Evolutionary conservation across 2,888 invertebrate species (phyloP), one percentile per base, ranked within the genome.

Genomic region (Carpatolechia fugitivella): DNA sequence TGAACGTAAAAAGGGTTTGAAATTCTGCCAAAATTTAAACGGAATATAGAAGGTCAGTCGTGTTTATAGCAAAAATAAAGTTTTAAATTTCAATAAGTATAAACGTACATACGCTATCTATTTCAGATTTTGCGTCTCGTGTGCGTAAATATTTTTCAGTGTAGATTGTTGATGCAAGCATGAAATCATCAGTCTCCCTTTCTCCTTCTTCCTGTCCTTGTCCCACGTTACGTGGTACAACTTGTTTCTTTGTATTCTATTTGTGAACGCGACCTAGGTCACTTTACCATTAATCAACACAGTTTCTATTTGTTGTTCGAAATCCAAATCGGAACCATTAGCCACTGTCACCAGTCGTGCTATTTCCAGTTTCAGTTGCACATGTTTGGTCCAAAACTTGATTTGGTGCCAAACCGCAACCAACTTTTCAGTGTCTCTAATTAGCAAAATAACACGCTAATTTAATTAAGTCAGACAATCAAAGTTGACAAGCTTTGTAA

Each of bases 361-460:
- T 5, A 29, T 24, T 44, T n/a, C 1, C 13, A 6, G 16, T 8
- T 33, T 8, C 4, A n/a, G 3, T 33, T 33, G 5, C 2, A 11
- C 33, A 10, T 1, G 3, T 20, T 41, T 8, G 20, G n/a, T 44
- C 29, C 3, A 44, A 11, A 29, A 29, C 29, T n/a, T 41, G 41
- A 18, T 40, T 18, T 40, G 29, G 31, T n/a, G 41, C 41, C 41
- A 41, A 41, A 52, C 50, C 49, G 35, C 36, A 16, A 38, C 38
- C 5, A 16, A 38, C 14, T 16, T 33, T 33, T 24, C 24, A 24
- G n/a, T 4, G n/a, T 4, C 11, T 10, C 35, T 35, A 35, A 35
- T 35, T 35, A 35, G 10, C 35, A 10, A 35, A 35, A 35, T n/a
- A 35, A 35, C 3, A 24, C 3, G 33, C 38, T 38, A 5, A 38